phyloP scores from a whole-genome alignment of 2,888 invertebrate genomes.

The Sinelater perroti region DNA sequence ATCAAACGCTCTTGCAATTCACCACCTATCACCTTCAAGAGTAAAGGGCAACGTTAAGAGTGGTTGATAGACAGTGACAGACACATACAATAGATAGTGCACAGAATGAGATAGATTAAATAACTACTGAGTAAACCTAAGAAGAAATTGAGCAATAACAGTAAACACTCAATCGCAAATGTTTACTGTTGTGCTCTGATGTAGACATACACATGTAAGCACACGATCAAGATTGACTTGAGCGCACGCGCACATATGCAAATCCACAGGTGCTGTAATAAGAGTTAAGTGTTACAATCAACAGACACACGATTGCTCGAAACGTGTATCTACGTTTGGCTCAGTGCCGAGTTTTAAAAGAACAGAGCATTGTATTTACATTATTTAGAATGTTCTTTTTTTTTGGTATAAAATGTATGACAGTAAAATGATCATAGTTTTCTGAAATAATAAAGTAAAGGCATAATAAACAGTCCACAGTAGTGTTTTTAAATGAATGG shows the following conservation, averaged over 20 bases:
- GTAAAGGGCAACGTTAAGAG: slow-evolving; percentile 87
- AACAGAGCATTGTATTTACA: slow-evolving; percentile 52
- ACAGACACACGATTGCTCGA: slow-evolving; percentile 62
- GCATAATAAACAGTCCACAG: slow-evolving; percentile 25
- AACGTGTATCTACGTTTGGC: slow-evolving; percentile 59
- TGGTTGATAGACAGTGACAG: slow-evolving; percentile 66
- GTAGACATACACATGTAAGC: slow-evolving; percentile 40
- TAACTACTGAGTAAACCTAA: slow-evolving; percentile 61
- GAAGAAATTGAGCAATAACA: slow-evolving; percentile 43
- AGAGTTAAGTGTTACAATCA: slow-evolving; percentile 52
- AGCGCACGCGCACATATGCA: slow-evolving; percentile 44
- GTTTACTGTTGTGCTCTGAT: slow-evolving; percentile 24
- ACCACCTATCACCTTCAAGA: slow-evolving; percentile 99
- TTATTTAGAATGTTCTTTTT: no score
- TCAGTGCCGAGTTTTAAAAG: slow-evolving; percentile 58
- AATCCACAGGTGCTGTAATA: slow-evolving; percentile 51
- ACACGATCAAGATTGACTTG: slow-evolving; percentile 25
- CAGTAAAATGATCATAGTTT: slow-evolving; percentile 15
- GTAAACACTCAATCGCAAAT: slow-evolving; percentile 9
- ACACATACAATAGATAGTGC: slow-evolving; percentile 63
- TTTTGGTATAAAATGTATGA: slow-evolving; percentile 17
- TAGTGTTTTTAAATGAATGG: slow-evolving; percentile 33
- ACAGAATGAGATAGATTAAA: slow-evolving; percentile 63
- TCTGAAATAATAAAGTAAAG: slow-evolving; percentile 28
- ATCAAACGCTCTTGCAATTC: slow-evolving; percentile 99